Conservation (phyloP, 1,140 invertebrate genomes). For the Doryteuthis pealeii region DNA sequence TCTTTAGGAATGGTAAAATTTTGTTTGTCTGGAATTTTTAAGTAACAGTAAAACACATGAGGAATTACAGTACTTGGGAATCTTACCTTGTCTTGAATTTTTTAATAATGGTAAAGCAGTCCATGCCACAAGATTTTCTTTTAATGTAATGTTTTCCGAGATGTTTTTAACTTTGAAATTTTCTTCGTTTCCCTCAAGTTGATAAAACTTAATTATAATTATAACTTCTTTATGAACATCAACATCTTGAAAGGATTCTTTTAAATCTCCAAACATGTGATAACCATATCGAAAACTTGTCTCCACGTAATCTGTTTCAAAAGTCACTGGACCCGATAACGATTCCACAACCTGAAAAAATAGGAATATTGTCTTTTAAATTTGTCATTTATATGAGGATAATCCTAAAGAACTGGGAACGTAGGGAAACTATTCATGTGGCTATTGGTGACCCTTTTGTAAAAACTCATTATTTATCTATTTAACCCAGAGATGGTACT, state of each 20-base stretch:
- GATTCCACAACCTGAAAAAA: conserved; percentile 54
- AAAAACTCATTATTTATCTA: too few relatives aligned
- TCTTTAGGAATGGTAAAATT: too few relatives aligned
- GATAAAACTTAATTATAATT: conserved; percentile 49
- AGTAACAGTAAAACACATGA: too few relatives aligned
- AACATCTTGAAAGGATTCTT: conserved; percentile 53
- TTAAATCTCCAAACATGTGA: conserved; percentile 57
- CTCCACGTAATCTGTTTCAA: conserved; percentile 52
- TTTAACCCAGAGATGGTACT: too few relatives aligned
- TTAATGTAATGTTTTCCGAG: conserved; percentile 38
- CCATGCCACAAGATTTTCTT: conserved; percentile 53
- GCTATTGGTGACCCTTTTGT: too few relatives aligned
- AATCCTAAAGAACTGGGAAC: too few relatives aligned
- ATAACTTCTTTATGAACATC: conserved; percentile 52
- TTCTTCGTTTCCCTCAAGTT: conserved; percentile 33
- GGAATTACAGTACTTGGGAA: not conserved
- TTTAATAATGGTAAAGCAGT: conserved; percentile 48
- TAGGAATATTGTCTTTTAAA: too few relatives aligned
- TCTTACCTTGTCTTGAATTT: conserved; percentile 23
- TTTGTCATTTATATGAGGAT: too few relatives aligned
- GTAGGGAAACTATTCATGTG: too few relatives aligned
- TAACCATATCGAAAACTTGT: conserved; percentile 56
- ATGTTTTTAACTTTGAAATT: conserved; percentile 21
- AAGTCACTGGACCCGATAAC: conserved; percentile 51
- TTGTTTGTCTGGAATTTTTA: too few relatives aligned